Conservation (phyloP, 2,113 vertebrate genomes). For the Platysteira castanea region DNA sequence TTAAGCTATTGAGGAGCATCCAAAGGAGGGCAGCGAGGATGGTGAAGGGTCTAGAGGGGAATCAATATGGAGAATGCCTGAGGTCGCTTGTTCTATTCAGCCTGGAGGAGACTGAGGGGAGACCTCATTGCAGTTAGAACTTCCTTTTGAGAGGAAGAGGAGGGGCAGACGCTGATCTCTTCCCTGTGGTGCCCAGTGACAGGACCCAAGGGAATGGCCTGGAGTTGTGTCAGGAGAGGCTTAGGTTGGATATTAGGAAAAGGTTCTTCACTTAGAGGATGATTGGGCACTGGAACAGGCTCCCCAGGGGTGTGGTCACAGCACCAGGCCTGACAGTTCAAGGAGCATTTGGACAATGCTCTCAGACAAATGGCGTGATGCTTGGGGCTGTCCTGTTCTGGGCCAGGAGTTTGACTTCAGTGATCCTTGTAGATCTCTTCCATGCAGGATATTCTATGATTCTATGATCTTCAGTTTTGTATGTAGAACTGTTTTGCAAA, state of each 20-base stretch:
- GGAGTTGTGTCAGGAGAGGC: not conserved
- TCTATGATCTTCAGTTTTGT: not conserved
- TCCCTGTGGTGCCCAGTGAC: not conserved
- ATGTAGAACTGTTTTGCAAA: not conserved
- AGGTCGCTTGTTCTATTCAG: not conserved
- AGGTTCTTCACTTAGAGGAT: not conserved
- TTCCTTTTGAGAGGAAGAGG: not conserved
- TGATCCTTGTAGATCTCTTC: not conserved
- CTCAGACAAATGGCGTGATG: not conserved
- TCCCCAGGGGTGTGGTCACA: not conserved
- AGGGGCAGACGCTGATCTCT: not conserved
- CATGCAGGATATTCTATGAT: not conserved
- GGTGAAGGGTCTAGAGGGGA: not conserved
- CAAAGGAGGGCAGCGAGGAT: not conserved
- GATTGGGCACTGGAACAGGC: not conserved
- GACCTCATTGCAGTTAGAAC: not conserved
- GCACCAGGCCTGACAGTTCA: not conserved
- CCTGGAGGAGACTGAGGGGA: not conserved
- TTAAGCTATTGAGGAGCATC: not conserved
- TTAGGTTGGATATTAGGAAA: not conserved
- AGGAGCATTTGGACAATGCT: not conserved
- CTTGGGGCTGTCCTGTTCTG: not conserved
- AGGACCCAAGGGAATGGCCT: too few relatives aligned
- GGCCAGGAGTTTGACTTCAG: not conserved
- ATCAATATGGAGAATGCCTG: not conserved